Evolutionary conservation across 2,797 vertebrate genomes (phyloP).

Genomic region (Cirrhinus molitorella): DNA sequence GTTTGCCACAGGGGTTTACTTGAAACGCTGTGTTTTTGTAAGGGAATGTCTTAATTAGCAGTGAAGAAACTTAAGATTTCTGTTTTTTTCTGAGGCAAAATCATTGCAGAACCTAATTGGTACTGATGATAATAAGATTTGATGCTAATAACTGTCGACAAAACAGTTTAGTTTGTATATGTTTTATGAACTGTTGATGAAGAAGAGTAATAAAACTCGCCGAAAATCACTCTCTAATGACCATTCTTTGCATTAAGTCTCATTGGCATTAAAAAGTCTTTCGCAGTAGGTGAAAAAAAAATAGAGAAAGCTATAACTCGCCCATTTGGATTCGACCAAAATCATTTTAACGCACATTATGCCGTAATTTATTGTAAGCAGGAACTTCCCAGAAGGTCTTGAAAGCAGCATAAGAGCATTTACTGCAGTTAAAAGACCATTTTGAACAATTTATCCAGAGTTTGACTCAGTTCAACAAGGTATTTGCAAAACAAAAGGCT

Average conservation of each 20-base stretch:
- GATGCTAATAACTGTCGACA: background rate
- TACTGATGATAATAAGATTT: background rate
- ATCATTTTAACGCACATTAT: background rate
- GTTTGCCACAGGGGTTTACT: slow-evolving; percentile 1
- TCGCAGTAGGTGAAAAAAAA: background rate
- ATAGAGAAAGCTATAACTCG: background rate
- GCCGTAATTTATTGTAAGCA: background rate
- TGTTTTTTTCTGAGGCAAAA: background rate
- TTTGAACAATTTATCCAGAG: background rate
- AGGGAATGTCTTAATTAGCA: background rate
- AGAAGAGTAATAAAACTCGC: background rate
- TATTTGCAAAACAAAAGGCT: slow-evolving; percentile 20
- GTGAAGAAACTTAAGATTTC: background rate
- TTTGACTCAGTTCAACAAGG: background rate
- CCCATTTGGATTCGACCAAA: background rate
- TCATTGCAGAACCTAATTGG: background rate
- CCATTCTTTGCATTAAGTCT: background rate
- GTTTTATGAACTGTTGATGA: background rate
- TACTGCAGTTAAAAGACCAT: background rate
- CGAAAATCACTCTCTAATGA: background rate
- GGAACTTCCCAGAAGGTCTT: background rate
- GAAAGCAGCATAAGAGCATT: background rate
- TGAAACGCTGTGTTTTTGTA: background rate
- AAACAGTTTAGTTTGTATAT: background rate
- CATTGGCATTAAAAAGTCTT: background rate